Evolutionary conservation across 2,888 invertebrate species (phyloP).

Genomic region (Seladonia tumulorum): DNA sequence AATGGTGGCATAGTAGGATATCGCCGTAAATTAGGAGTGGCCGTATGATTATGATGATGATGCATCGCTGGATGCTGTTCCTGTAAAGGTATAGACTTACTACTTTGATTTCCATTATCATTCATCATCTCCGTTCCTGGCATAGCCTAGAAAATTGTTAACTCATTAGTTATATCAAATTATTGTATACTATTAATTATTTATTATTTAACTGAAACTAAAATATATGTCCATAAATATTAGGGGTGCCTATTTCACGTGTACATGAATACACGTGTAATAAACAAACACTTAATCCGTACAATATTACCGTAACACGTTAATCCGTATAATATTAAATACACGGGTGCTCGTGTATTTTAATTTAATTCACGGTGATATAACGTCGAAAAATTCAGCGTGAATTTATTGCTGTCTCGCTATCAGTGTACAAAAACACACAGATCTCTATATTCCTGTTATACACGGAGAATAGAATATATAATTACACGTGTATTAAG

Average conservation of each 20-base stretch:
- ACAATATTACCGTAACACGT: no score
- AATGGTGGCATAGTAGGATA: slow-evolving; percentile 79
- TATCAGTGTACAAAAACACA: not conserved
- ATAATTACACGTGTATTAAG: not conserved
- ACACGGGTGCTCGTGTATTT: no score
- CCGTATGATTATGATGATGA: slow-evolving; percentile 79
- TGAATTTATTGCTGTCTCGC: no score
- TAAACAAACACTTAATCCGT: no score
- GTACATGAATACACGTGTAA: no score
- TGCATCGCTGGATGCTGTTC: slow-evolving; percentile 78
- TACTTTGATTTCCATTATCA: slow-evolving; percentile 73
- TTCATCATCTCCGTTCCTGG: slow-evolving; percentile 70
- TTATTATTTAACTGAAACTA: not conserved
- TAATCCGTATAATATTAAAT: not conserved
- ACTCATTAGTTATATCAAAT: not conserved
- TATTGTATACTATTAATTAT: no score
- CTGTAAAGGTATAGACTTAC: slow-evolving; percentile 75
- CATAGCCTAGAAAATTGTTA: slow-evolving; percentile 59
- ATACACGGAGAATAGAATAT: no score
- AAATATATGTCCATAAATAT: not conserved
- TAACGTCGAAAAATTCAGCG: no score
- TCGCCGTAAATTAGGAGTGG: slow-evolving; percentile 77
- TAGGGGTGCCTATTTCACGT: no score
- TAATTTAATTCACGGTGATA: no score
- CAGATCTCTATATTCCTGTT: not conserved